phyloP scores from a whole-genome alignment of 2,113 vertebrate genomes.

The Peromyscus maniculatus region DNA sequence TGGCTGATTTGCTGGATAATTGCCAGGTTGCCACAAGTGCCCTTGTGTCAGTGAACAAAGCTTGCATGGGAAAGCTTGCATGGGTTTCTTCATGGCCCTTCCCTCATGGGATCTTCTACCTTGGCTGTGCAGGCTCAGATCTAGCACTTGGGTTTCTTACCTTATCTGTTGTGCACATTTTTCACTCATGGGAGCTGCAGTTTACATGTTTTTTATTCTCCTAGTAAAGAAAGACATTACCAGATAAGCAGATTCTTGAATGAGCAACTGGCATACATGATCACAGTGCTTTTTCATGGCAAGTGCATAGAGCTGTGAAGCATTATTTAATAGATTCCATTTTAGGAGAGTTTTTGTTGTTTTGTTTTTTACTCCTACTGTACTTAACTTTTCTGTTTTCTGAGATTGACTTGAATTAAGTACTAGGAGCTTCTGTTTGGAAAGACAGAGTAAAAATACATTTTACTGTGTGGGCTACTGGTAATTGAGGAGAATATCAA shows the following conservation, averaged over 20 bases:
- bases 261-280: background rate
- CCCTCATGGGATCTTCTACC: background rate
- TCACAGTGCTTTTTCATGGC: background rate
- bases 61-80: background rate
- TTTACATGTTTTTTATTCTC: background rate
- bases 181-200: background rate
- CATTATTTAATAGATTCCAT: slow-evolving; percentile 40
- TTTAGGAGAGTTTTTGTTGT: background rate
- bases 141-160: background rate
- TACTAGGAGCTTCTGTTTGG: background rate
- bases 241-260: background rate
- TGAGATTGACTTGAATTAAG: slow-evolving; percentile 51
- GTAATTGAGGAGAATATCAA: background rate
- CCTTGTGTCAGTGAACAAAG: background rate
- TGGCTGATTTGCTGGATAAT: background rate
- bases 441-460: slow-evolving; percentile 15
- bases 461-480: background rate
- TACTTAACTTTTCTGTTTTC: slow-evolving; percentile 4
- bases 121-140: background rate
- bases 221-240: background rate
- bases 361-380: background rate
- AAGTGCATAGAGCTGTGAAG: background rate
- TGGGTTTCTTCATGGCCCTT: background rate
- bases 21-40: background rate
- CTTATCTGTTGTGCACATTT: background rate